Base-by-base conservation (phyloP, 2,888 invertebrate species). In the Zaprionus lineosus region DNA sequence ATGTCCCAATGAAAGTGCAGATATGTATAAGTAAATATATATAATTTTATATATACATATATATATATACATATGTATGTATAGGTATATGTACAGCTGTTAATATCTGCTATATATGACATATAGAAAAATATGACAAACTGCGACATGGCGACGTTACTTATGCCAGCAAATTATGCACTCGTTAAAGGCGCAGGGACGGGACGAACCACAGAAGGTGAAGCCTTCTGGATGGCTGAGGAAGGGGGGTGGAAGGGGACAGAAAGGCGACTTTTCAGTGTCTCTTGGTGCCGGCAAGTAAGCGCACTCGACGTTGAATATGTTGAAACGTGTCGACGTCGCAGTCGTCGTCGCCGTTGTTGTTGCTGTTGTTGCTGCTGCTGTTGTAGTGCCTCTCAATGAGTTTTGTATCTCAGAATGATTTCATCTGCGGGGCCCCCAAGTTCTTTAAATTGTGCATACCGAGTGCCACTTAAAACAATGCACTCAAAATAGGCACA, bases 1-100 rank as follows among this genome's bases (percentile, higher is more conserved):
- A 74, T 67, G 74, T 82, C 60, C 67, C 61, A 65, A 61, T 73
- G 69, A 65, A 73, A 69, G 63, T 55, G 21, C 16, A 9, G 5
- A 4, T 1, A 59, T 1, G 37, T 47, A 3, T n/a, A 31, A 16
- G 9, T n/a, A n/a, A n/a, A n/a, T n/a, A n/a, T 34, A 34, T 29
- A n/a, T 24, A 4, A 8, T 8, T 2, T 2, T 8, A 2, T 37
- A 18, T 53, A 65, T 55, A 29, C 16, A 9, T 8, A 4, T 1
- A 59, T 1, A 44, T 47, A 3, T n/a, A 31, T 24, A 11, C 43
- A 3, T n/a, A 31, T 24, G 9, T 34, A 34, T 29, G 24, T 24
- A 4, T 24, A 24, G 2, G 8, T 8, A 2, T 37, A 18, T 53
- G 41, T 33, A 6, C 2, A 16, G n/a, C n/a, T n/a, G n/a, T n/a